Conservation (phyloP, 1,140 invertebrate species). For the Trichonephila inaurata region DNA sequence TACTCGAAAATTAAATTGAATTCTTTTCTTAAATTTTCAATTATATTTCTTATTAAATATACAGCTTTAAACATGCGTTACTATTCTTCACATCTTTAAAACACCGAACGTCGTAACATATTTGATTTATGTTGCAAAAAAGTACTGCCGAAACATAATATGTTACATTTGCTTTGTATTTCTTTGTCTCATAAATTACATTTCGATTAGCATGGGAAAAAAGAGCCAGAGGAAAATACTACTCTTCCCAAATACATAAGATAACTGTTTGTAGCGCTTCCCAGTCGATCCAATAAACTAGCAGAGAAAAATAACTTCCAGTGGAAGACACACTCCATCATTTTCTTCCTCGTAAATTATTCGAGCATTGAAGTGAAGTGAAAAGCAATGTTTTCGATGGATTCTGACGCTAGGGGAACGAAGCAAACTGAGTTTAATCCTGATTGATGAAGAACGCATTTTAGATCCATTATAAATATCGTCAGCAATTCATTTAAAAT, state of each 20-base stretch:
- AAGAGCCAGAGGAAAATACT: not conserved
- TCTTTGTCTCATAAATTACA: not conserved
- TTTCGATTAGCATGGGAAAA: not conserved
- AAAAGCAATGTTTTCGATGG: not conserved
- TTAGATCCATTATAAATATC: conserved; percentile 48
- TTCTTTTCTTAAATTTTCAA: no score
- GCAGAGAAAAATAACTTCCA: conserved; percentile 1
- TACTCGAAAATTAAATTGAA: no score
- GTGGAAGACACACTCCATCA: not conserved
- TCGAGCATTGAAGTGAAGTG: not conserved
- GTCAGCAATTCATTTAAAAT: conserved; percentile 49
- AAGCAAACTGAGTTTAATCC: not conserved
- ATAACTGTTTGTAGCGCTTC: not conserved
- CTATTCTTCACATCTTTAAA: no score
- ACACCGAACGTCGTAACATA: no score
- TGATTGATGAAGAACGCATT: conserved; percentile 36
- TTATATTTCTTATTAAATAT: no score
- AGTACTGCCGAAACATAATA: no score
- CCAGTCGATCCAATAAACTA: not conserved
- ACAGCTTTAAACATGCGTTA: no score
- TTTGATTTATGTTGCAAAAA: no score
- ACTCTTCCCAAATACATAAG: not conserved
- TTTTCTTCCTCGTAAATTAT: conserved; percentile 12
- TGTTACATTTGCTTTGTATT: no score
- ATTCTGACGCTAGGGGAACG: not conserved